A percentile compares a stretch with the other conserved stretches of the same genome.
Evolutionary conservation across 2,888 invertebrate species (phyloP).

Genomic region (Agapetus fuscipes): DNA sequence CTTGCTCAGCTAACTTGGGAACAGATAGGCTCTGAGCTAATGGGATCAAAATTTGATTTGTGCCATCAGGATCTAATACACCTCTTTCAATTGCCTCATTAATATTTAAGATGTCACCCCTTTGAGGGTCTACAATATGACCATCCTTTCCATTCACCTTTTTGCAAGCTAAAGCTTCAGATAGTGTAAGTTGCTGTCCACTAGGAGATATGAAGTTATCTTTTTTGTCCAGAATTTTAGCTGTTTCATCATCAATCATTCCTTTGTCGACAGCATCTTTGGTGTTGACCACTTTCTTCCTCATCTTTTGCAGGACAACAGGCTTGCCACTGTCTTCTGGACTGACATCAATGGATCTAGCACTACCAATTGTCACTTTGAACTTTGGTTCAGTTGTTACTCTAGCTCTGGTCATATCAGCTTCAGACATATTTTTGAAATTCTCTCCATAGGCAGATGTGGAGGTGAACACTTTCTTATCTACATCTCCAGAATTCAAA

Average conservation of each 20-base stretch:
- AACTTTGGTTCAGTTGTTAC: constrained; percentile 57
- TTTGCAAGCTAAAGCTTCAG: constrained; percentile 62
- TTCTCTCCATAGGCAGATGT: constrained; percentile 12
- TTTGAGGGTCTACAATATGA: constrained; percentile 71
- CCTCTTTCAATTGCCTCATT: constrained; percentile 77
- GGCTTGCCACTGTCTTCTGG: constrained; percentile 57
- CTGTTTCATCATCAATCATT: constrained; percentile 68
- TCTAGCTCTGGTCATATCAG: constrained; percentile 47
- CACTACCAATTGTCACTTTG: constrained; percentile 52
- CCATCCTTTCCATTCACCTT: constrained; percentile 66
- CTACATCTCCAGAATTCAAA: constrained; percentile 18
- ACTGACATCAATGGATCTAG: constrained; percentile 43
- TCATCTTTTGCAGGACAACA: constrained; percentile 65
- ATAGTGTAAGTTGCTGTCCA: constrained; percentile 57
- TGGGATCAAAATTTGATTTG: constrained; percentile 68
- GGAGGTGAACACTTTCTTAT: constrained; percentile 6
- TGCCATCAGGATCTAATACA: constrained; percentile 66
- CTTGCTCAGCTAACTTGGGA: constrained; percentile 77
- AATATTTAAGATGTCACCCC: constrained; percentile 70
- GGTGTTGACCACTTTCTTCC: constrained; percentile 65
- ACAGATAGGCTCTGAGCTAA: constrained; percentile 71
- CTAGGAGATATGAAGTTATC: constrained; percentile 46
- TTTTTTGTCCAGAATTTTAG: constrained; percentile 54
- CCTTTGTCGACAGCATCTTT: constrained; percentile 70
- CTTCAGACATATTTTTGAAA: constrained; percentile 36